Percentiles rank a stretch among this genome's conserved stretches.
Evolutionary conservation across 2,888 invertebrate genomes (phyloP).

Genomic region (Petrolisthes cinctipes): DNA sequence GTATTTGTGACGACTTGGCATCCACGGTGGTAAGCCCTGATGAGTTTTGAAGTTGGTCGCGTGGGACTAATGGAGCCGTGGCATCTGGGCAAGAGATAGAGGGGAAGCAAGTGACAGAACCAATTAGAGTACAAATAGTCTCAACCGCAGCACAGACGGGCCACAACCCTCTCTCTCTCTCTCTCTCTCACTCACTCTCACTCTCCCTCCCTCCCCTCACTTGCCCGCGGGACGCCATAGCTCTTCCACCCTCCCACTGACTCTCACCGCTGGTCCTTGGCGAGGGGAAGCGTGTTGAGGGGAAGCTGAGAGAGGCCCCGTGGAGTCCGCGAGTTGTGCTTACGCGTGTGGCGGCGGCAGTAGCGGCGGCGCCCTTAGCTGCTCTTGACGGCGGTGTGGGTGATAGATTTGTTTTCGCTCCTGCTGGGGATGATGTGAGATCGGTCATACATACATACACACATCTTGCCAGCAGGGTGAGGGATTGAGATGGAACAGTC

Average conservation of each 20-base stretch:
- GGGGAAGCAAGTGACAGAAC: slow-evolving; percentile 61
- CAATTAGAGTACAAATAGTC: slow-evolving; percentile 62
- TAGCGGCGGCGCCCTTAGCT: no score
- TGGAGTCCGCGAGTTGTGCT: not conserved
- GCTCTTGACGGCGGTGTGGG: no score
- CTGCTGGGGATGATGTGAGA: no score
- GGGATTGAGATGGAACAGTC: no score
- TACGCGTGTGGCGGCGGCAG: not conserved
- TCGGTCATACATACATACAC: no score
- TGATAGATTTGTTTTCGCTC: no score
- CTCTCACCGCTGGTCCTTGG: not conserved
- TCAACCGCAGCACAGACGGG: slow-evolving; percentile 36
- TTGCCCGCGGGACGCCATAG: not conserved
- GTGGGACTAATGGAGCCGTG: slow-evolving; percentile 57
- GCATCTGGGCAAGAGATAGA: slow-evolving; percentile 57
- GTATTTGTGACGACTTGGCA: no score
- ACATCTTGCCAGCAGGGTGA: no score
- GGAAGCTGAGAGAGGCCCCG: not conserved
- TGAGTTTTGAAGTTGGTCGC: slow-evolving; percentile 54
- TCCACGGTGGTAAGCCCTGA: slow-evolving; percentile 23
- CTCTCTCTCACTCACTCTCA: not conserved
- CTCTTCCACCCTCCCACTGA: not conserved
- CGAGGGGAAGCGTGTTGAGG: not conserved
- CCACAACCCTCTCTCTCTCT: slow-evolving; percentile 24
- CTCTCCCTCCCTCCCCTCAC: not conserved